phyloP scores from a whole-genome alignment of 2,113 vertebrate species.

The Perca schrenkii region DNA sequence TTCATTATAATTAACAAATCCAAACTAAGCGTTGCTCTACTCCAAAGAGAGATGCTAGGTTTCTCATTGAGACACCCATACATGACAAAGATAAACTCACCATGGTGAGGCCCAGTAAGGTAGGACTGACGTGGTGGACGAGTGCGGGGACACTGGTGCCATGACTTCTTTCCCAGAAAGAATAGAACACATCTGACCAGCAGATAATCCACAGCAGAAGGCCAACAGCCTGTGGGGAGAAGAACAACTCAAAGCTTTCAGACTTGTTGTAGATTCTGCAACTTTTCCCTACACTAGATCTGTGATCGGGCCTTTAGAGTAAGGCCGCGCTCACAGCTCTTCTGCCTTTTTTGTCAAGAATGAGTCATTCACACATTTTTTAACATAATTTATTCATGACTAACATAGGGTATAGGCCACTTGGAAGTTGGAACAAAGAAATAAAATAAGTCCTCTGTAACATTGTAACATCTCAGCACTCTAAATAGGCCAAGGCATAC shows the following conservation, averaged over 20 bases:
- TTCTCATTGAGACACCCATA: not conserved
- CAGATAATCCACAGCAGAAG: constrained; percentile 94
- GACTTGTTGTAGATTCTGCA: not conserved
- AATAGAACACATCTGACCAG: constrained; percentile 98
- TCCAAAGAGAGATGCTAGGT: not conserved
- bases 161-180: constrained; percentile 95
- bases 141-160: constrained; percentile 78
- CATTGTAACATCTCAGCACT: too few relatives aligned
- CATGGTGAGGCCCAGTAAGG: constrained; percentile 94
- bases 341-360: too few relatives aligned
- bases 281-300: not conserved
- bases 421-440: too few relatives aligned
- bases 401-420: too few relatives aligned
- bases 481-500: too few relatives aligned
- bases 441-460: too few relatives aligned
- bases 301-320: too few relatives aligned
- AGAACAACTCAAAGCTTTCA: not conserved
- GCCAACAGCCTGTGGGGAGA: constrained; percentile 86
- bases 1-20: not conserved
- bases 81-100: constrained; percentile 77
- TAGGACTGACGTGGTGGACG: constrained; percentile 90
- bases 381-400: too few relatives aligned
- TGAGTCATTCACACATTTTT: too few relatives aligned
- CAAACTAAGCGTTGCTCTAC: not conserved
- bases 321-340: too few relatives aligned